These are phyloP conservation scores for Tachina lurida DNA, from an alignment of 2,888 invertebrate genomes.

Conservation along the genomic window DNA sequence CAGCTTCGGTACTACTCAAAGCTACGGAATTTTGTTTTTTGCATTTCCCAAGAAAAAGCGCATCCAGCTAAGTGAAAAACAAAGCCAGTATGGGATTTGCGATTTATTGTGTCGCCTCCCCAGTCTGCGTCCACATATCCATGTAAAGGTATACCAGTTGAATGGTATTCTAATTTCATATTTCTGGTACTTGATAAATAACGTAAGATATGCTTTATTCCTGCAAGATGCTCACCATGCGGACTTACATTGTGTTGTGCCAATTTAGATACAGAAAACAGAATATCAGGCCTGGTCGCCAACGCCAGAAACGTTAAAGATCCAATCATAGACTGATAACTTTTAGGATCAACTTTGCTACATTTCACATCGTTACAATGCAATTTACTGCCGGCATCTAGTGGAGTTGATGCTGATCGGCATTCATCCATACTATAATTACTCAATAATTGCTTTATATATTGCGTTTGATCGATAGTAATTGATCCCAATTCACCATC, in stretches of 20 bases:
- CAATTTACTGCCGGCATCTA: conserved; percentile 46
- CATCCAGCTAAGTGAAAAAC: conserved; percentile 72
- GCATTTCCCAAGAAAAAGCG: conserved; percentile 33
- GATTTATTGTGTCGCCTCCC: conserved; percentile 10
- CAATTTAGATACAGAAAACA: conserved; percentile 24
- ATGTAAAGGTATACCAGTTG: conserved; percentile 10
- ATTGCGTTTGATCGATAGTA: background rate
- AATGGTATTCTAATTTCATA: background rate
- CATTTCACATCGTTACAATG: background rate
- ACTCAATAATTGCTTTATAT: no score
- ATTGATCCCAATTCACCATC: conserved; percentile 54
- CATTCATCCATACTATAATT: no score
- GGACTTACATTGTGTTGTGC: conserved; percentile 34
- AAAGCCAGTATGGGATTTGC: conserved; percentile 48
- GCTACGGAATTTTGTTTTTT: conserved; percentile 27
- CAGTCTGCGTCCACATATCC: conserved; percentile 40
- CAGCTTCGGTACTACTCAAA: background rate
- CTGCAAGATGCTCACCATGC: conserved; percentile 1
- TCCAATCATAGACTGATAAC: conserved; percentile 47
- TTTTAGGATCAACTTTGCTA: background rate
- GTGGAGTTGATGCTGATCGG: conserved; percentile 17
- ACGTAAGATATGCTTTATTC: conserved; percentile 7
- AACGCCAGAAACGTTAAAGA: conserved; percentile 22
- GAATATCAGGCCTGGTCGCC: conserved; percentile 17
- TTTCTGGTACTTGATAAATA: conserved; percentile 3